Evolutionary conservation across 2,888 invertebrate genomes (phyloP), one percentile per base, ranked within the genome.

Genomic region (Drosophila cognata): DNA sequence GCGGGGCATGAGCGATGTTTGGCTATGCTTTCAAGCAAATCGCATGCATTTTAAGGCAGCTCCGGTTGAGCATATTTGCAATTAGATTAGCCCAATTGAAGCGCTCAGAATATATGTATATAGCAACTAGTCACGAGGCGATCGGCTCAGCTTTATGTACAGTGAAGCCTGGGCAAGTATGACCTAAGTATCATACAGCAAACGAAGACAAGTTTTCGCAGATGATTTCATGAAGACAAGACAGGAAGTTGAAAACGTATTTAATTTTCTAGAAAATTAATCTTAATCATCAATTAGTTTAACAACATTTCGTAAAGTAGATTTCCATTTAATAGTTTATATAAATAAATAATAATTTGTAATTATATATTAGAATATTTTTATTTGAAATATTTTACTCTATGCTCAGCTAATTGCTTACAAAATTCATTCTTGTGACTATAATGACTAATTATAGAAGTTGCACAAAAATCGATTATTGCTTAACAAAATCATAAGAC

Each of bases 21-120:
- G 16, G n/a, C 36, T 16, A 36, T 36, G 59, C 59, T 57, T 67
- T 63, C 31, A 52, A 50, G 21, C 31, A 56, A 73, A 57, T 68
- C 67, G 63, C 64, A 67, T 71, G 43, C 60, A 75, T 77, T 74
- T 65, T 64, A 65, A 72, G 61, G 55, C 74, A 63, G 58, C 55
- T 63, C 4, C 41, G 51, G 31, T 25, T 58, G 48, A 6, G 52
- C 60, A 69, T 77, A 71, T 82, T 69, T 63, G 55, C 62, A 48
- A 55, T 77, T 81, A 57, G 79, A 84, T 84, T 86, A 79, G 46
- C 16, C 3, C 16, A 25, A 25, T 48, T 25, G 25, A 48, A 25
- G 18, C 50, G 0, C 10, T 28, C n/a, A 8, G 36, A 55, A 55
- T 55, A 18, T 55, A 21, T 21, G 21, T 21, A 2, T 36, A 36